Evolutionary conservation across 2,797 vertebrate genomes (phyloP).

Genomic region (Chelonia mydas): DNA sequence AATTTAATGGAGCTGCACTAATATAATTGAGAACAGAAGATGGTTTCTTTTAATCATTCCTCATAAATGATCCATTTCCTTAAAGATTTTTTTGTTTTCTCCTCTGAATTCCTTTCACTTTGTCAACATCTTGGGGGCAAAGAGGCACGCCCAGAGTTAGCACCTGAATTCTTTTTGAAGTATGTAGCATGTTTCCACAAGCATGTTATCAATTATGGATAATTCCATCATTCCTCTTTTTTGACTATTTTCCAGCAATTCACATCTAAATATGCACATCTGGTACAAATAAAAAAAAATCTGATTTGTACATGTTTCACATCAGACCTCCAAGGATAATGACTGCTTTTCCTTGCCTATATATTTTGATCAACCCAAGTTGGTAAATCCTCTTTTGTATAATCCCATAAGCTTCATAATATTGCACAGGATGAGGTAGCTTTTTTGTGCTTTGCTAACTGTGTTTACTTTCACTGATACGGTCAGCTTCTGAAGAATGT

Average conservation of each 20-base stretch:
- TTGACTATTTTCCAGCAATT: conserved; percentile 40
- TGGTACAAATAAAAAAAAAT: conserved; percentile 54
- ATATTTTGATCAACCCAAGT: conserved; percentile 63
- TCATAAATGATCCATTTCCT: conserved; percentile 14
- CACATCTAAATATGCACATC: conserved; percentile 62
- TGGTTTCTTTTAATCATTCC: conserved; percentile 50
- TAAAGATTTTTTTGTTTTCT: background rate
- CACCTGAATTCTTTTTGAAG: conserved; percentile 71
- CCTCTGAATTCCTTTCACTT: conserved; percentile 65
- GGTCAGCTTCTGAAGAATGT: conserved; percentile 24
- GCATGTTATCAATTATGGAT: conserved; percentile 66
- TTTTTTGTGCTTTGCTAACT: conserved; percentile 51
- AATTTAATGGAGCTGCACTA: conserved; percentile 1
- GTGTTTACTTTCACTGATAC: background rate
- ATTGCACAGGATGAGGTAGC: conserved; percentile 62
- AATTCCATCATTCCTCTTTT: conserved; percentile 55
- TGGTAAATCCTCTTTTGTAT: conserved; percentile 64
- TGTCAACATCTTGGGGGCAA: conserved; percentile 65
- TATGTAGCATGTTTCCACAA: conserved; percentile 41
- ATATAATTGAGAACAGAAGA: conserved; percentile 45
- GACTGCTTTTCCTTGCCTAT: conserved; percentile 68
- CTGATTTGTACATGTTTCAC: background rate
- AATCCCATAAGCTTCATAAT: conserved; percentile 63
- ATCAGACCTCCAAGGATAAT: conserved; percentile 31
- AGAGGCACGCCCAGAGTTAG: conserved; percentile 36